Conservation (phyloP, 2,113 vertebrate genomes). For the Oryzias melastigma region DNA sequence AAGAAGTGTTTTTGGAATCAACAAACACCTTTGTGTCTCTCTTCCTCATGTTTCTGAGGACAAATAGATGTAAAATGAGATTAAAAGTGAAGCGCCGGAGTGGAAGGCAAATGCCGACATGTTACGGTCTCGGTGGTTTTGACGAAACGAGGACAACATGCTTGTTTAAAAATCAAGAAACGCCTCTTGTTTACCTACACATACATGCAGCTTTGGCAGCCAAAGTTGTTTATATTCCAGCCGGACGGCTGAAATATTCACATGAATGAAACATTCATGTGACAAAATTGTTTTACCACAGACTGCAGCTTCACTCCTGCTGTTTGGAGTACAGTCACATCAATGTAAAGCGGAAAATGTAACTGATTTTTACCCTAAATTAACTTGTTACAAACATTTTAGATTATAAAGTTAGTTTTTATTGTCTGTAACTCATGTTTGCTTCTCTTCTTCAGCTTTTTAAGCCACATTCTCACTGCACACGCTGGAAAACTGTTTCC, state of each 20-base stretch:
- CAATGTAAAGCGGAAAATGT: neutral
- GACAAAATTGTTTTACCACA: constrained; percentile 1
- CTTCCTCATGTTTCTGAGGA: no score
- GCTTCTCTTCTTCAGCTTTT: no score
- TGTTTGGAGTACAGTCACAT: neutral
- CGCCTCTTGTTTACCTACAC: constrained; percentile 20
- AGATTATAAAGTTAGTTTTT: no score
- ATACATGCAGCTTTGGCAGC: neutral
- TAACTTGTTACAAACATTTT: no score
- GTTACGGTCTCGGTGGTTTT: constrained; percentile 5
- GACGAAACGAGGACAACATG: constrained; percentile 22
- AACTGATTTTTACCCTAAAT: no score
- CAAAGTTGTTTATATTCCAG: neutral
- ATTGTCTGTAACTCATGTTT: no score
- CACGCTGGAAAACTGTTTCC: no score
- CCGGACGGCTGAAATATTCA: constrained; percentile 5
- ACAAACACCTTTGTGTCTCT: no score
- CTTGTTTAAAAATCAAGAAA: constrained; percentile 30
- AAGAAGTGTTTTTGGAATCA: no score
- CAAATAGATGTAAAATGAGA: no score
- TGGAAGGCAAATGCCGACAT: constrained; percentile 1
- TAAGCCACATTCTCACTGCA: no score
- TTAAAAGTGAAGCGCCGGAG: no score
- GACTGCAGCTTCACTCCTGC: neutral
- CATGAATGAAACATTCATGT: constrained; percentile 14